Percentiles rank a stretch among this genome's conserved stretches.
Conservation (phyloP, 1,140 invertebrate species). For the Melanaphis sacchari region DNA sequence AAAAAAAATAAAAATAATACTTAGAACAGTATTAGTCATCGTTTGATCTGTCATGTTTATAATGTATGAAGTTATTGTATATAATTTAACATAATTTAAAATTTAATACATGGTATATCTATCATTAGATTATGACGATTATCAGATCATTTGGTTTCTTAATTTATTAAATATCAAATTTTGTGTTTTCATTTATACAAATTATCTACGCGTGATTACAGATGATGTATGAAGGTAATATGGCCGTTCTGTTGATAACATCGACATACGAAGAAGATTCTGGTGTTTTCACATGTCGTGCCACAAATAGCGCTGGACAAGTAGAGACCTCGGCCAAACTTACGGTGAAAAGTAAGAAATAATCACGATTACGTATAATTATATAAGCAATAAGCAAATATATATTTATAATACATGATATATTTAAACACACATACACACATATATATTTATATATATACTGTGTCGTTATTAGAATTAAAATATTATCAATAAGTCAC, state of each 20-base stretch:
- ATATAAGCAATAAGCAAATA: slow-evolving; percentile 10
- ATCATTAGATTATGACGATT: background rate
- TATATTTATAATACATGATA: background rate
- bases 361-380: slow-evolving; percentile 63
- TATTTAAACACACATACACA: background rate
- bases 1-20: no score
- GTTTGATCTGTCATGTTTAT: background rate
- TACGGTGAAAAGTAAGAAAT: slow-evolving; percentile 97
- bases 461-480: slow-evolving; percentile 5
- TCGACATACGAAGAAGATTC: slow-evolving; percentile 94
- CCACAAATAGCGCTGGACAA: slow-evolving; percentile 88
- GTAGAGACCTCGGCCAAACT: slow-evolving; percentile 91
- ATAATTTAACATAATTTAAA: background rate
- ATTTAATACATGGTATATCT: background rate
- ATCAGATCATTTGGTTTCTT: background rate
- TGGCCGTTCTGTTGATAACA: slow-evolving; percentile 86
- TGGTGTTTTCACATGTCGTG: slow-evolving; percentile 89
- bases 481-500: slow-evolving; percentile 25
- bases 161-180: background rate
- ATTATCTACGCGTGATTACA: slow-evolving; percentile 64
- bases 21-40: background rate
- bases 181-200: background rate
- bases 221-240: slow-evolving; percentile 92
- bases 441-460: slow-evolving; percentile 29
- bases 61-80: background rate